These are phyloP conservation scores for Tortricodes alternella DNA, from an alignment of 2,888 invertebrate species.

Conservation along the genomic window DNA sequence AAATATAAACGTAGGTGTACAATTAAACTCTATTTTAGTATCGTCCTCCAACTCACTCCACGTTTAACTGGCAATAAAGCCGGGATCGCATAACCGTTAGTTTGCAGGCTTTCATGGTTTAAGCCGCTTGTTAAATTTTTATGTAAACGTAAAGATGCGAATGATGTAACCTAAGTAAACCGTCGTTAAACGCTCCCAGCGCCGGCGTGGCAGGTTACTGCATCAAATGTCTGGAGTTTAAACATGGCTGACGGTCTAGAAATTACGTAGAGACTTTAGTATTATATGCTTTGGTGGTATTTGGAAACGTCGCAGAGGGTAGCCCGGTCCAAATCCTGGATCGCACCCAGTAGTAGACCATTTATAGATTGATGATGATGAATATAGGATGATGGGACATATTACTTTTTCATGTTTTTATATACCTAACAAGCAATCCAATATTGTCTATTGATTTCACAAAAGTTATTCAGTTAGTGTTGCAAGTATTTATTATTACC, in stretches of 20 bases:
- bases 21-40: background rate
- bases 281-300: no score
- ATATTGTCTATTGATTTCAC: no score
- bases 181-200: slow-evolving; percentile 17
- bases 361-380: no score
- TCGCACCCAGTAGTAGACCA: no score
- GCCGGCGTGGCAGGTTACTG: background rate
- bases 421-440: no score
- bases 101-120: slow-evolving; percentile 27
- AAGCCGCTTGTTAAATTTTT: slow-evolving; percentile 29
- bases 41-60: background rate
- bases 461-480: no score
- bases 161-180: slow-evolving; percentile 29
- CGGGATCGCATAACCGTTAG: slow-evolving; percentile 27
- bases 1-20: no score
- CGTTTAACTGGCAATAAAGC: slow-evolving; percentile 1
- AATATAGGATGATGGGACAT: no score
- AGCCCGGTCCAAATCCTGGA: no score
- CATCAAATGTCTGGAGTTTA: background rate
- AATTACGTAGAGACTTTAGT: background rate
- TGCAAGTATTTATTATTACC: no score
- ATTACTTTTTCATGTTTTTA: no score
- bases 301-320: no score
- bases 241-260: background rate
- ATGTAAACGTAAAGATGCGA: slow-evolving; percentile 29